Base-by-base conservation (phyloP, 2,113 vertebrate genomes). In the Australoheros scitulus region DNA sequence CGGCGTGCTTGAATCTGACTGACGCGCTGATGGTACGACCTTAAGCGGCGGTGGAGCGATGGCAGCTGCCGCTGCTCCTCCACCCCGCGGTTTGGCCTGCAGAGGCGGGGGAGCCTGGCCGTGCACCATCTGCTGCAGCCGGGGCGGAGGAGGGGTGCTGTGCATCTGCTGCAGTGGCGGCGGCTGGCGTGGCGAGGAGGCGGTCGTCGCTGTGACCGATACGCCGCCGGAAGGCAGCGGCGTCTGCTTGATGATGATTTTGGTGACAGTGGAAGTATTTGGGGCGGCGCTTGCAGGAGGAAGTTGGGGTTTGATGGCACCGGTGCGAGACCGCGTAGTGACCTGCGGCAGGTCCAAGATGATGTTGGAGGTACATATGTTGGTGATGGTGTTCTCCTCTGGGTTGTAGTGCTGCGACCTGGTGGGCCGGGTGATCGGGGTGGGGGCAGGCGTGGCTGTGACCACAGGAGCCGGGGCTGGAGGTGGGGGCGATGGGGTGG, bases 171-270 rank as follows among this genome's bases (percentile, higher is more conserved):
- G 96, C 52, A 97, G 93, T 0, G 97, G 96, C 0, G 97, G 97
- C 8, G 97, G 97, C 90, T 96, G 96, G 57, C 97, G 96, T 0
- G 96, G 92, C 6, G 96, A 96, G 77, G 94, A 38, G 76, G 94
- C 92, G 3, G 95, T 81, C 1, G 94, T 90, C 3, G 96, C 94
- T 6, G 95, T 96, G 61, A 97, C 95, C 5, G 97, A 94, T 5
- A 97, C 93, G 0, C 92, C 96, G 68, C 97, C 95, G 1, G 92
- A 92, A 1, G 96, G 96, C 56, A 96, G 93, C 24, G 93, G 95
- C 36, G 89, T 91, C 89, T 97, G 97, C 88, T 97, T 97, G 87
- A 97, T 97, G 90, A 97, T 96, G 88, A 98, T 97, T 88, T 98
- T 98, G 58, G 96, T 95, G 89, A 97, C 96, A 7, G 92, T 50